Percentiles rank a stretch among this genome's conserved stretches.
Evolutionary conservation across 2,113 vertebrate genomes (phyloP).

Genomic region (Buteo buteo): DNA sequence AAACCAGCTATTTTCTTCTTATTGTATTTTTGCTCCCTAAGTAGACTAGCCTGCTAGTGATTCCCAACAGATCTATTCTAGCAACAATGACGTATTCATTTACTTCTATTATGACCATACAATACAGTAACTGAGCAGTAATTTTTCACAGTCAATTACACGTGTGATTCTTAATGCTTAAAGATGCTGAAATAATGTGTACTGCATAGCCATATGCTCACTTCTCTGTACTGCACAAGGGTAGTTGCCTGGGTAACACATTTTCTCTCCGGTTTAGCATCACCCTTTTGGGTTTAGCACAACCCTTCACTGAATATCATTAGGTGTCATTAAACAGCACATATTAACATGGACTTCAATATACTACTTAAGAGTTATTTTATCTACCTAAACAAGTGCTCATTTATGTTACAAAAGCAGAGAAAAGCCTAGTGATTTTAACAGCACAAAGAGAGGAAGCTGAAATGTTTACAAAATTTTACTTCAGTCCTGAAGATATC

Average conservation of each 20-base stretch:
- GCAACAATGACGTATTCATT: conserved; percentile 92
- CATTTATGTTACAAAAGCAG: conserved; percentile 56
- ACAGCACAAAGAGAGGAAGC: background rate
- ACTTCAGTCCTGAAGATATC: conserved; percentile 27
- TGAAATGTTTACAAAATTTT: conserved; percentile 6
- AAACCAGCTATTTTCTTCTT: conserved; percentile 87
- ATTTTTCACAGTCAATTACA: conserved; percentile 95
- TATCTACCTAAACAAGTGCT: conserved; percentile 69
- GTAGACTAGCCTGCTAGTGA: conserved; percentile 85
- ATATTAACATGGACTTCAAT: conserved; percentile 91
- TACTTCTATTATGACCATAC: conserved; percentile 92
- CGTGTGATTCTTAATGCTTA: conserved; percentile 85
- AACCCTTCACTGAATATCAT: conserved; percentile 93
- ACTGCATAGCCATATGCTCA: conserved; percentile 86
- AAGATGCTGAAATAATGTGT: conserved; percentile 90
- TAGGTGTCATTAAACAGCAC: conserved; percentile 97
- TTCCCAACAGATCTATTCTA: conserved; percentile 93
- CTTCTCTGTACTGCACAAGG: conserved; percentile 81
- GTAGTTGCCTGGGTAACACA: conserved; percentile 90
- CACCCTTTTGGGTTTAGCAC: conserved; percentile 81
- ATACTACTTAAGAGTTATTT: conserved; percentile 79
- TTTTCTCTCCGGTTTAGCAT: conserved; percentile 85
- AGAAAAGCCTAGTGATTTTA: conserved; percentile 60
- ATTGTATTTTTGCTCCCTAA: conserved; percentile 89
- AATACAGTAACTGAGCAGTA: conserved; percentile 96